Evolutionary conservation across 1,140 invertebrate species (phyloP).

Genomic region (Leptinotarsa texana): DNA sequence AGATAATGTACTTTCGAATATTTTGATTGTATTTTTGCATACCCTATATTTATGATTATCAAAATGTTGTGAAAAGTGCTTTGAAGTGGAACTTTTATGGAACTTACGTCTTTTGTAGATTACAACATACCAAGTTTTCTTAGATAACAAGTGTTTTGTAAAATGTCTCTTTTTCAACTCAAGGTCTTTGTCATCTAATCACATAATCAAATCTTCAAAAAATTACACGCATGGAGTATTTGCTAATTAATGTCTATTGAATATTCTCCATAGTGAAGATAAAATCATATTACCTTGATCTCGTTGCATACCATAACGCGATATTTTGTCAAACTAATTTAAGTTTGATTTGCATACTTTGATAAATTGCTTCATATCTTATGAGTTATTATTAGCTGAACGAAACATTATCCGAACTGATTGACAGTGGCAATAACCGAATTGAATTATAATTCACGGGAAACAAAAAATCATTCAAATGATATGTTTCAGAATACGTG

Average conservation of each 20-base stretch:
- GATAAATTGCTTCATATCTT: neutral
- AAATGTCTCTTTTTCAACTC: no score
- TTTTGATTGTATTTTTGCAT: no score
- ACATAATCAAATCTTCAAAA: no score
- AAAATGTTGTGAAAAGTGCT: no score
- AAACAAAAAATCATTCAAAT: neutral
- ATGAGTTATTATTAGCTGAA: neutral
- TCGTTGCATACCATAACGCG: neutral
- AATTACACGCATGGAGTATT: no score
- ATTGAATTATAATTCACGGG: neutral
- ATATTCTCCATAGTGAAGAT: neutral
- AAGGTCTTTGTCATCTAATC: no score
- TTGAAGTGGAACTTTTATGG: no score
- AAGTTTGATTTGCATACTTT: neutral
- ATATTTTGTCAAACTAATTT: conserved; percentile 1
- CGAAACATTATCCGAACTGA: neutral
- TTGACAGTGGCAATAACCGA: neutral
- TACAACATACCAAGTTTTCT: no score
- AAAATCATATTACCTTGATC: neutral
- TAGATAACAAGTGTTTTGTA: no score
- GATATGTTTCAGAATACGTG: neutral
- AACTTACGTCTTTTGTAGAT: no score
- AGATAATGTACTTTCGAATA: no score
- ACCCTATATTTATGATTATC: no score
- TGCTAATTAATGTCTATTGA: neutral